Base-by-base conservation (phyloP, 2,113 vertebrate species). In the Pollachius pollachius region DNA sequence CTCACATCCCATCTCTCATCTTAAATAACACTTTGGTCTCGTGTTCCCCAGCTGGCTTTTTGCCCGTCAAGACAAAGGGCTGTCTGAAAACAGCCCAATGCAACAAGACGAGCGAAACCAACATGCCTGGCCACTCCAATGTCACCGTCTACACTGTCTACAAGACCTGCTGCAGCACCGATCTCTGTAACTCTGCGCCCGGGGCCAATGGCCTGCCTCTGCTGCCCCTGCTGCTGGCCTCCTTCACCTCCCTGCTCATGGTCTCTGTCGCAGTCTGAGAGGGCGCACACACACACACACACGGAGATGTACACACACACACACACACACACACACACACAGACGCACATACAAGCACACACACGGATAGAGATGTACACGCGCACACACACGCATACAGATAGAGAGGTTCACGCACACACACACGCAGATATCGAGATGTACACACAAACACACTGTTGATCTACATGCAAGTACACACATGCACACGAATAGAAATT, bases 141-240 rank as follows among this genome's bases (percentile, higher is more conserved):
- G 1, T 9, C 19, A 76, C 72, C 0, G 0, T 85, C 8, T 92
- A 87, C 84, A 0, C 0, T 0, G 37, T 92, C n/a, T 83, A n/a
- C 15, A 92, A 77, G 66, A 90, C 77, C 0, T 94, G 93, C 85
- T 94, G 93, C 68, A 0, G 0, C 25, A 52, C 41, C 0, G 67
- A 93, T 74, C 83, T 94, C 69, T 94, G 93, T 80, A 94, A 94
- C 63, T 52, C 68, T 0, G 91, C 89, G 0, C 79, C 86, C 0
- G 74, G 52, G 0, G 74, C 78, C n/a, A 72, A 82, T 0, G 62
- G 65, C 0, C 1, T 65, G n/a, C 72, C 81, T 16, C 52, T 23
- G 0, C 37, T 90, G 61, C 67, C 68, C 68, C 69, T 92, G 68
- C 25, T 83, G 23, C 13, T 90, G 0, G 48, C 82, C 66, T 37